A percentile compares a stretch with the other conserved stretches of the same genome.
Evolutionary conservation across 2,888 invertebrate species (phyloP).

Genomic region (Lacanobia wlatinum): DNA sequence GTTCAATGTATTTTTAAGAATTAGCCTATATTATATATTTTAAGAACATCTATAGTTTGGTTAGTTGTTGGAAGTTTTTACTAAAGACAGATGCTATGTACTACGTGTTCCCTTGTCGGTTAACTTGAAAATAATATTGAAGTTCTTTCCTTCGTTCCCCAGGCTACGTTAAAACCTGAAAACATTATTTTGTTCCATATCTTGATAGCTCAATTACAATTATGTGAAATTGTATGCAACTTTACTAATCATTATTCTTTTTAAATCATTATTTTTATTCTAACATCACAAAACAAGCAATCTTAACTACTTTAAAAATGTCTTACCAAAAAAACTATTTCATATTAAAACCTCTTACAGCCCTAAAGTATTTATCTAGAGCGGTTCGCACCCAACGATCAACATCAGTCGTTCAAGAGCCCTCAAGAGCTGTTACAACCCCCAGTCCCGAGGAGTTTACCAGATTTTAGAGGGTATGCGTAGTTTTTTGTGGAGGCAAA

Average conservation of each 20-base stretch:
- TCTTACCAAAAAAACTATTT: constrained; percentile 54
- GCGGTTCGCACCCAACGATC: constrained; percentile 75
- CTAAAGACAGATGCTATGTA: not conserved
- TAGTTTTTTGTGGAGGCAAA: constrained; percentile 68
- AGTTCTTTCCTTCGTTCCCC: not conserved
- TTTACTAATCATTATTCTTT: too few relatives aligned
- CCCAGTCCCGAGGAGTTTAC: constrained; percentile 66
- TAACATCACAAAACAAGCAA: not conserved
- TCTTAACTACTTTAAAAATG: not conserved
- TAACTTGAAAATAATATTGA: not conserved
- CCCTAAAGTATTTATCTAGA: constrained; percentile 71
- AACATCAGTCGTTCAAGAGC: constrained; percentile 74
- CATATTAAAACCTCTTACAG: constrained; percentile 65
- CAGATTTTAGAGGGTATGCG: constrained; percentile 73
- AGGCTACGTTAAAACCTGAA: not conserved
- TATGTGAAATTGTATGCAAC: not conserved
- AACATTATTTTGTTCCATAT: not conserved
- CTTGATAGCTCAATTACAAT: not conserved
- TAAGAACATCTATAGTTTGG: too few relatives aligned
- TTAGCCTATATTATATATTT: too few relatives aligned
- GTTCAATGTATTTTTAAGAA: too few relatives aligned
- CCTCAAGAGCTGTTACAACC: constrained; percentile 74
- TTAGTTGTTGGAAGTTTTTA: not conserved
- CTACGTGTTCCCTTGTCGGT: too few relatives aligned
- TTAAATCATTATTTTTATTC: not conserved